A percentile compares a stretch with the other conserved stretches of the same genome.
Evolutionary conservation across 2,888 invertebrate genomes (phyloP).

Genomic region (Lasioglossum morio): DNA sequence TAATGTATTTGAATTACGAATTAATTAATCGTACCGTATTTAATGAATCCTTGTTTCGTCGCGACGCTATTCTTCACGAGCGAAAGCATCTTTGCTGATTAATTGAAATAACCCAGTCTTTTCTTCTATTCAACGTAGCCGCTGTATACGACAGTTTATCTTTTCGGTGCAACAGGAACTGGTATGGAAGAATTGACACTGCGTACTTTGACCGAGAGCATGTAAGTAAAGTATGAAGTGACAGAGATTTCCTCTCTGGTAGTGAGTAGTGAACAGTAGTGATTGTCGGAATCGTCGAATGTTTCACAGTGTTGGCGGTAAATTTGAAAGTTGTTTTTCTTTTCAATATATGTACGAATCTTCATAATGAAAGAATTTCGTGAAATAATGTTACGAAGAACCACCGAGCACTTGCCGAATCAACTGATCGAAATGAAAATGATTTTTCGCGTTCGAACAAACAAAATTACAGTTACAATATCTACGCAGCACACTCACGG

Average conservation of each 20-base stretch:
- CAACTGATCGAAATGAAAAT: background rate
- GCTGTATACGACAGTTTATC: background rate
- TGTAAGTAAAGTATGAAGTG: no score
- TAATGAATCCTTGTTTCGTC: conserved; percentile 45
- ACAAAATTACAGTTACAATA: background rate
- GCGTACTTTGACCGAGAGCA: conserved; percentile 2
- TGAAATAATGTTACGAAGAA: background rate
- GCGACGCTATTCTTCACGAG: conserved; percentile 28
- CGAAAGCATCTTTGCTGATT: conserved; percentile 47
- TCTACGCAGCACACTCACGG: background rate
- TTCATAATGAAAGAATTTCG: background rate
- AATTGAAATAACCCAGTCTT: background rate
- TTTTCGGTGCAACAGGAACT: background rate
- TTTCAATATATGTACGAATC: background rate
- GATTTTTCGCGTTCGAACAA: background rate
- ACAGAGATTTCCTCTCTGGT: no score
- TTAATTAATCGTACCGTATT: conserved; percentile 54
- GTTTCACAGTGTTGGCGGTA: background rate
- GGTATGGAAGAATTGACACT: background rate
- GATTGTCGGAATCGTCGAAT: background rate
- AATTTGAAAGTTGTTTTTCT: background rate
- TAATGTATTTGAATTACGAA: background rate
- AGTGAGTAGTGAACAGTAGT: no score
- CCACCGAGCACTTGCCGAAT: background rate
- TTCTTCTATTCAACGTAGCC: background rate